Base-by-base conservation (phyloP, 2,797 vertebrate species). In the Phataginus tricuspis region DNA sequence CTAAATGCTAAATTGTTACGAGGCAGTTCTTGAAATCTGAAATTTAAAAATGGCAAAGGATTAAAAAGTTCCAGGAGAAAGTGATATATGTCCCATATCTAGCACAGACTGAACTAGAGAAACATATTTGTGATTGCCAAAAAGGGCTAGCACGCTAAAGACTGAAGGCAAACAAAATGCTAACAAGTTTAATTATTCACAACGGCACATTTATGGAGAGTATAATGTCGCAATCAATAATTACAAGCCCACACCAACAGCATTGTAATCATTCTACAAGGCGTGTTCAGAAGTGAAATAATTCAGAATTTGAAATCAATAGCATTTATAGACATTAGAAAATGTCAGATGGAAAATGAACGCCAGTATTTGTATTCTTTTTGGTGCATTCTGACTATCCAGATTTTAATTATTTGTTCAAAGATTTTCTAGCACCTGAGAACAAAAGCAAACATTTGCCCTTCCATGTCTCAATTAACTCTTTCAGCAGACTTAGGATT, bases 261-360 rank as follows among this genome's bases (percentile, higher is more conserved):
- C 86, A 86, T 29, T 88, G 87, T 89, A 93, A 96, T 97, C 94
- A 96, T 96, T 96, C 84, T 83, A 94, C 93, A 86, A 96, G 91
- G 93, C 69, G 1, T 95, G 91, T 93, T 94, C 80, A 93, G 91
- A 90, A 96, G 91, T 72, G 95, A 98, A 96, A 96, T 97, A 94
- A 97, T 97, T 97, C 77, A 97, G 94, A 97, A 97, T 97, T 96
- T 93, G 90, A 97, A 97, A 97, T 97, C 97, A 84, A 97, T 97
- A 97, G 90, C 91, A 92, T 97, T 94, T 97, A 96, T 57, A 96
- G 93, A 95, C 93, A 94, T 31, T 93, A 84, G 96, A 90, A 97
- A 98, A 97, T 95, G 95, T 97, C 97, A 97, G 93, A 96, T 90
- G 90, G 92, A 95, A 97, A 97, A 94, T 23, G 64, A 95, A 94